Base-by-base conservation (phyloP, 2,888 invertebrate genomes). In the Agriopis marginaria region DNA sequence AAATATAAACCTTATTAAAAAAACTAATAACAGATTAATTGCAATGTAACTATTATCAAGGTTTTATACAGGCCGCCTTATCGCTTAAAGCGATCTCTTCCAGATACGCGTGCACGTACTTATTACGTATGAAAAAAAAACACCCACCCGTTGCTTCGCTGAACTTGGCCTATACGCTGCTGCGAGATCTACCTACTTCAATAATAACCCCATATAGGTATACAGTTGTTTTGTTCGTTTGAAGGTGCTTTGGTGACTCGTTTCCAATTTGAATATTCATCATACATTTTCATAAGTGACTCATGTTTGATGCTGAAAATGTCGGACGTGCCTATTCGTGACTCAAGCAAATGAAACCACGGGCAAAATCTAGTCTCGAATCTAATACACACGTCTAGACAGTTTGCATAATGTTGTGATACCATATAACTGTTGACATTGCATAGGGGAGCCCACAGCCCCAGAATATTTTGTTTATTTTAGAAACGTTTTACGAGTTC, bases 301-400 rank as follows among this genome's bases (percentile, higher is more conserved):
- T 61, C 40, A 40, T 50, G 39, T 50, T 50, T 51, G 39, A 45
- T 23, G 23, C 9, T 45, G 32, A 58, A 58, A 58, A 58, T 45
- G 32, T 12, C 23, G n/a, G 54, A 42, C 42, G n/a, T 39, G 17
- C 42, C 55, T 40, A 17, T 53, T 51, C 53, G 62, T 62, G 62
- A 62, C 62, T 42, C 3, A 12, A 44, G 12, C 49, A 10, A 39
- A 50, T 60, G 59, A 59, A 59, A 47, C 39, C 7, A 49, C 39
- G 32, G 49, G 14, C 39, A 10, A 60, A 49, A 60, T 60, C 60
- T 40, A 49, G 59, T 44, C 44, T 42, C 32, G 3, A 14, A 32
- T 56, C 44, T 47, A 12, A n/a, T 44, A 53, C 55, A 62, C 62
- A 63, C 63, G 63, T 70, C 66, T 70, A 70, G 62, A 58, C 66